Evolutionary conservation across 2,888 invertebrate species (phyloP).

Genomic region (Drosophila borealis): DNA sequence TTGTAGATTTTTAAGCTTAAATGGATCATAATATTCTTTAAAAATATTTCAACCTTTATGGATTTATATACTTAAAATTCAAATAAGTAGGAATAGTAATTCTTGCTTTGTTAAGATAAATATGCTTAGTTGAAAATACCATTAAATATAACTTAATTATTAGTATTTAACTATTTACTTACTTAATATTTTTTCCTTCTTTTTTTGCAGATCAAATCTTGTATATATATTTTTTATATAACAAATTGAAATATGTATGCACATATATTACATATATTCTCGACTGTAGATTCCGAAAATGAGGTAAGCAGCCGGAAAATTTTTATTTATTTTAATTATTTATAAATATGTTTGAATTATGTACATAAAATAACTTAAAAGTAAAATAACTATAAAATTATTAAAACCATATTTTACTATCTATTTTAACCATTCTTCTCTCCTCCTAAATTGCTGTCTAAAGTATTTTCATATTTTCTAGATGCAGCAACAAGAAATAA

Average conservation of each 20-base stretch:
- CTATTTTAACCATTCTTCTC: not conserved
- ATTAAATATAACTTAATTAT: not conserved
- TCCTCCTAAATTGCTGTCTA: conserved; percentile 5
- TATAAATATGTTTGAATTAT: too few species aligned
- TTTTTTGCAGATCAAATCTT: not conserved
- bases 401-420: not conserved
- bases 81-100: too few species aligned
- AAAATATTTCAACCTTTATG: too few species aligned
- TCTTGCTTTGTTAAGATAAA: too few species aligned
- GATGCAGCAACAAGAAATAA: not conserved
- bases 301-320: not conserved
- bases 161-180: not conserved
- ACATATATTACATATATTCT: not conserved
- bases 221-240: not conserved
- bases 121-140: not conserved
- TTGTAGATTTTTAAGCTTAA: too few species aligned
- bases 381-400: not conserved
- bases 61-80: too few species aligned
- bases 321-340: too few species aligned
- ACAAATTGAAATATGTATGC: not conserved
- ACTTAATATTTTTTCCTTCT: not conserved
- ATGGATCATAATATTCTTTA: too few species aligned
- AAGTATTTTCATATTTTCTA: conserved; percentile 12
- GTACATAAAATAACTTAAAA: too few species aligned
- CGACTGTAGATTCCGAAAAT: not conserved